Evolutionary conservation across 2,797 vertebrate genomes (phyloP).

Genomic region (Peromyscus attwateri): DNA sequence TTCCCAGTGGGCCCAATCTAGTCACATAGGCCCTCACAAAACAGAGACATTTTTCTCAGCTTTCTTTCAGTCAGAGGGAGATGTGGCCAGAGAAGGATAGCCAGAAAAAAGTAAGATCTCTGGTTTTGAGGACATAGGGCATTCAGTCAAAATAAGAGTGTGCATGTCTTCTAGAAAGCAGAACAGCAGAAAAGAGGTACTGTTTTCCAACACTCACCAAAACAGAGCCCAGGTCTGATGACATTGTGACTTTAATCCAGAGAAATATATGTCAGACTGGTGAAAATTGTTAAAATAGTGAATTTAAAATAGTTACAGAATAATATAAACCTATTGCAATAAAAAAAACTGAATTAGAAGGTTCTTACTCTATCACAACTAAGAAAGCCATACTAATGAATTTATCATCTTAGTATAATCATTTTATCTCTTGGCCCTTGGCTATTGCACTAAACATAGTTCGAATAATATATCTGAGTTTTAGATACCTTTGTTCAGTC

Average conservation of each 20-base stretch:
- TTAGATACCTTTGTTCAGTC: background rate
- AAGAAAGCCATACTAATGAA: background rate
- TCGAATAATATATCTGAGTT: background rate
- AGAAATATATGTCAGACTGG: background rate
- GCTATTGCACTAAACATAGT: fast-evolving
- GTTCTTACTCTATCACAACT: background rate
- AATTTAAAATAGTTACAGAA: background rate
- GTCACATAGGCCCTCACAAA: background rate
- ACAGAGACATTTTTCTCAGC: background rate
- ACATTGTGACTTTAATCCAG: background rate
- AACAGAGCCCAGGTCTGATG: background rate
- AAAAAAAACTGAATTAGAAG: background rate
- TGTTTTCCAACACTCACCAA: background rate
- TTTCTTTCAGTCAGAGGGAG: background rate
- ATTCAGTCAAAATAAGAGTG: background rate
- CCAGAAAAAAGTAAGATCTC: background rate
- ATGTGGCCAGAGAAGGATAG: background rate
- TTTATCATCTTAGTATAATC: background rate
- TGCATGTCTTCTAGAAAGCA: background rate
- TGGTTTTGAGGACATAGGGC: background rate
- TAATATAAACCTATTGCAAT: background rate
- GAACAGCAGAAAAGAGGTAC: background rate
- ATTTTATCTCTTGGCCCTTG: background rate
- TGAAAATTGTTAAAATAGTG: background rate
- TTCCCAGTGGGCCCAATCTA: background rate